Base-by-base conservation (phyloP, 1,140 invertebrate genomes). In the Marisa cornuarietis region DNA sequence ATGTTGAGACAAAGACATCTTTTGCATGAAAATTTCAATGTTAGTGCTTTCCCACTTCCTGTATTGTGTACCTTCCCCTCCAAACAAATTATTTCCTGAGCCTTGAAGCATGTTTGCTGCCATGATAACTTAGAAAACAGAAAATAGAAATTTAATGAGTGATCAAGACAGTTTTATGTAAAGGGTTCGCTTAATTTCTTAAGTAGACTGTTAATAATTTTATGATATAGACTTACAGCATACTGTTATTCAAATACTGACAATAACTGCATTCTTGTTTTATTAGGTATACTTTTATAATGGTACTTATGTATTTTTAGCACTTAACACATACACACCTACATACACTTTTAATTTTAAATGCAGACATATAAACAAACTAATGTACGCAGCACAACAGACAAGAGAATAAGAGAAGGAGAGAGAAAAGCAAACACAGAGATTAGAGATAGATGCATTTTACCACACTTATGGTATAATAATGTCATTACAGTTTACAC, bases 41-140 rank as follows among this genome's bases (percentile, higher is more conserved):
- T 83, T 62, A 52, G 68, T 49, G 0, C 31, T 62, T 66, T 82
- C 63, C 81, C 81, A 82, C n/a, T 76, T 79, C 11, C 22, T 20
- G 11, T 11, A 16, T 24, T 54, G 42, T 20, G 51, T 62, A 20
- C 16, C 54, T 11, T 52, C 73, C 10, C 42, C 61, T 11, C 49
- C 11, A 11, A 61, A 13, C 71, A 66, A n/a, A 26, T 16, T 16
- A 0, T 49, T n/a, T 24, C 11, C 62, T 20, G 8, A 63, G 18
- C 24, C n/a, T 76, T 31, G 61, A 24, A 20, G 52, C 61, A 14
- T 76, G 22, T 13, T 76, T 58, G 20, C 6, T 18, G 22, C 14
- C 61, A 31, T 62, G 58, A 22, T 31, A 18, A 4, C 58, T 24
- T 61, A 1, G 16, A 20, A 14, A 24, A 8, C 16, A 61, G 58